phyloP scores from a whole-genome alignment of 2,888 invertebrate genomes.

The Dioctria linearis region DNA sequence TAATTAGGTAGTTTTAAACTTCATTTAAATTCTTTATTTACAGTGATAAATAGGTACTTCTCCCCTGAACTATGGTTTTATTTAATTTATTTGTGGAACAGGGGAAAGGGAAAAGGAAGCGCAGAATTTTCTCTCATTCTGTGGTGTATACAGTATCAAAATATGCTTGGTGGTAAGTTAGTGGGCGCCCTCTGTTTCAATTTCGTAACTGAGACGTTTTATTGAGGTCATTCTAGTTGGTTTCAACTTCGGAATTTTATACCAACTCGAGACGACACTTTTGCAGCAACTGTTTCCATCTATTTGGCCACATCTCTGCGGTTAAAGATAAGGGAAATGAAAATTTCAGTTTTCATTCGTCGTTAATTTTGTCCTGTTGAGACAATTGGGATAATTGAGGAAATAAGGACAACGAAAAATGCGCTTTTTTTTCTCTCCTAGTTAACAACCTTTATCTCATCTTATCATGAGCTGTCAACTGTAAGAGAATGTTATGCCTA shows the following conservation, averaged over 20 bases:
- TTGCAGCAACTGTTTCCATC: neutral
- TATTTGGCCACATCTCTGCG: neutral
- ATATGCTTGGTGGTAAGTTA: neutral
- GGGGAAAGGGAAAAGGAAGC: too few species aligned
- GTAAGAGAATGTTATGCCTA: too few species aligned
- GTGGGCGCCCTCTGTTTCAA: neutral
- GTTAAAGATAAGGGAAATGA: neutral
- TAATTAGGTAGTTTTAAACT: constrained; percentile 47
- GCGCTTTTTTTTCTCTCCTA: too few species aligned
- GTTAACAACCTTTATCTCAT: too few species aligned
- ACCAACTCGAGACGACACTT: neutral
- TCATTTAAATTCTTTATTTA: constrained; percentile 39
- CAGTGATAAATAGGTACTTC: constrained; percentile 29
- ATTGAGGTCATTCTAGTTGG: neutral
- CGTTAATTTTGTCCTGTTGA: neutral
- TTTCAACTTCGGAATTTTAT: neutral
- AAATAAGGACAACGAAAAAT: neutral
- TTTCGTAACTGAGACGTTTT: neutral
- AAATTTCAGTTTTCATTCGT: too few species aligned
- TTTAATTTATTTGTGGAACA: constrained; percentile 19
- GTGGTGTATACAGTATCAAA: neutral
- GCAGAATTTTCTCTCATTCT: neutral
- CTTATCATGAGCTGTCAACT: too few species aligned
- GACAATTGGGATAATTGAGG: neutral
- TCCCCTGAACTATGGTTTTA: constrained; percentile 21